Base-by-base conservation (phyloP, 2,113 vertebrate genomes). In the Callospermophilus lateralis region DNA sequence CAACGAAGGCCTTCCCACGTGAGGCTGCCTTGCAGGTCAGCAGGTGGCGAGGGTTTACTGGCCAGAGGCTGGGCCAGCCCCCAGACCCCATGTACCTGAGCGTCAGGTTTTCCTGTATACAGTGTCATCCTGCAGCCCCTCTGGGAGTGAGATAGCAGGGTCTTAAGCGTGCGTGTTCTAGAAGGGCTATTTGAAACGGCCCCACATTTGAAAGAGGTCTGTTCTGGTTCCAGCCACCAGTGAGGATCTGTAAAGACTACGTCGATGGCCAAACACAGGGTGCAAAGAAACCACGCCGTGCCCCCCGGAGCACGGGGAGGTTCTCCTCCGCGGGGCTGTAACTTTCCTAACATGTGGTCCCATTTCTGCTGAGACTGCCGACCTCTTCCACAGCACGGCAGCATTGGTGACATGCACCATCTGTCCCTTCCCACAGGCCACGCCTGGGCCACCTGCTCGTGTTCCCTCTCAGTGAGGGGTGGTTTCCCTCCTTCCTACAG, bases 361-460 rank as follows among this genome's bases (percentile, higher is more conserved):
- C 81, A 74, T 70, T 45, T 73, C 81, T 89, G 34, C 28, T 83
- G 45, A 73, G 63, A 78, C 13, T 19, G 63, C 17, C 51, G 51
- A 90, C 17, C 42, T 53, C 48, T 86, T 79, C 63, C 30, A 55
- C 34, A 67, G 19, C 37, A 67, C 51, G 10, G 81, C 63, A 48
- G 4, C 28, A 15, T 6, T 8, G n/a, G n/a, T n/a, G 32, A 42
- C 3, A 0, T 17, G 20, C 65, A 28, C 5, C 11, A 34, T 48
- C 34, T 45, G 17, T 70, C 45, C 19, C 8, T 81, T 88, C 37
- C 61, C 12, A 78, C 32, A 20, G 13, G 7, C n/a, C 63, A 30
- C 63, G 30, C 74, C 77, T 87, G 76, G 70, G 28, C n/a, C 24
- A 51, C 42, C 32, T 37, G 53, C 34, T 86, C 26, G 72, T 68